Evolutionary conservation across 1,140 invertebrate genomes (phyloP).

Genomic region (Teleogryllus occipitalis): DNA sequence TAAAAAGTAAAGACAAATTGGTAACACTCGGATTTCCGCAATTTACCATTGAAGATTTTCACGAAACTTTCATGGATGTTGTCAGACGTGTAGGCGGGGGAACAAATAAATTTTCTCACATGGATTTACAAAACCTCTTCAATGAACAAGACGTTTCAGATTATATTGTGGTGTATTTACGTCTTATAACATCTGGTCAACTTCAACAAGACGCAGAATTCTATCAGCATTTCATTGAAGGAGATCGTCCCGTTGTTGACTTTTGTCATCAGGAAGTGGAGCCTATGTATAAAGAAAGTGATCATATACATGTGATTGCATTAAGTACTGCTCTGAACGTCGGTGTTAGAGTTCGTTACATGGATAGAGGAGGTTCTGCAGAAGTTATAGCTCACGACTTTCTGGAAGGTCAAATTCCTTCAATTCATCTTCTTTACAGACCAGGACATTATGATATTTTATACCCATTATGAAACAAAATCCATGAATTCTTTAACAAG

Average conservation of each 20-base stretch:
- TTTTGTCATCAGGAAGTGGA: constrained; percentile 73
- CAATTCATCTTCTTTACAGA: constrained; percentile 83
- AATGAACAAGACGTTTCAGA: constrained; percentile 86
- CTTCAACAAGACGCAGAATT: constrained; percentile 88
- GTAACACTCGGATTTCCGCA: constrained; percentile 86
- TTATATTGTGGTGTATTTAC: constrained; percentile 92
- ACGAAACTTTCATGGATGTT: constrained; percentile 95
- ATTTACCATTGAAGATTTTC: constrained; percentile 97
- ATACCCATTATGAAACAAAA: constrained; percentile 42
- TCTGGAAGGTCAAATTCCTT: constrained; percentile 66
- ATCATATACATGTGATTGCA: constrained; percentile 97
- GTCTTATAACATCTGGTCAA: constrained; percentile 88
- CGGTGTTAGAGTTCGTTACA: constrained; percentile 84
- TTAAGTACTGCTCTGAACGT: constrained; percentile 79
- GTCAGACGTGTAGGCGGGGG: constrained; percentile 67
- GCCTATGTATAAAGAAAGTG: constrained; percentile 97
- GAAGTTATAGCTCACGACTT: constrained; percentile 79
- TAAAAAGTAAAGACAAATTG: constrained; percentile 80
- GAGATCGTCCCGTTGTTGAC: constrained; percentile 67
- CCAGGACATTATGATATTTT: constrained; percentile 96
- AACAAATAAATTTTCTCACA: constrained; percentile 39
- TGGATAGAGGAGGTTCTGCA: constrained; percentile 80
- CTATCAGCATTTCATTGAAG: constrained; percentile 93
- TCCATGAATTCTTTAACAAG: no score
- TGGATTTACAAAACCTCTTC: constrained; percentile 67